A percentile compares a stretch with the other conserved stretches of the same genome.
These are phyloP conservation scores for Zaprionus ornatus DNA, from an alignment of 1,140 invertebrate genomes.

Conservation along the genomic window DNA sequence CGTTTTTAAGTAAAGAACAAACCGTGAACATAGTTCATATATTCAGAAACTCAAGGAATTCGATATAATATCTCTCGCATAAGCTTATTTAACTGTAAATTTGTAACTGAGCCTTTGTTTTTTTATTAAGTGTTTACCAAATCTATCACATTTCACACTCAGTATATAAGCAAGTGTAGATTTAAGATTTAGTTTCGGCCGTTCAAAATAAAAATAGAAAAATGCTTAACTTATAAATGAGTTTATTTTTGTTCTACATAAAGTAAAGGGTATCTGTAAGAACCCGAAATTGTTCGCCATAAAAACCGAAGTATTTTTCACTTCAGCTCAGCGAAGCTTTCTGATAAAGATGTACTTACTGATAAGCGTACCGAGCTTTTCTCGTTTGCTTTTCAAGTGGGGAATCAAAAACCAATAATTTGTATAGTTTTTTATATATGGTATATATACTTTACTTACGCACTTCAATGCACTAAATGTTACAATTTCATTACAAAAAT, in stretches of 20 bases:
- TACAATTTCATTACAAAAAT: conserved; percentile 79
- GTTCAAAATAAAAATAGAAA: conserved; percentile 20
- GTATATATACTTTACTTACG: conserved; percentile 64
- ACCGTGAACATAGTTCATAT: conserved; percentile 11
- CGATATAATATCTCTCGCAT: conserved; percentile 18
- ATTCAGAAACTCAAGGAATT: conserved; percentile 10
- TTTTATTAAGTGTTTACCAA: background rate
- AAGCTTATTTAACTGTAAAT: conserved; percentile 24
- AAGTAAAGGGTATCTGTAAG: background rate
- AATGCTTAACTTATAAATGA: background rate
- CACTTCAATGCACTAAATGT: conserved; percentile 73
- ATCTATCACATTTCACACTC: conserved; percentile 2
- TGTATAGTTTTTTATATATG: conserved; percentile 22
- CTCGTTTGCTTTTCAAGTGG: background rate
- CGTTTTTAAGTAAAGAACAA: conserved; percentile 6
- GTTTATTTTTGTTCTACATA: background rate
- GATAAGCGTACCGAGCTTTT: background rate
- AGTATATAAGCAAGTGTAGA: conserved; percentile 26
- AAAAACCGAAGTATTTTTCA: background rate
- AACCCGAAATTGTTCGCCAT: background rate
- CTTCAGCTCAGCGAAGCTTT: background rate
- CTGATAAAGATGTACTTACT: background rate
- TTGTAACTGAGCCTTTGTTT: conserved; percentile 1
- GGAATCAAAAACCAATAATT: background rate
- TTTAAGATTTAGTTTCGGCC: conserved; percentile 23